These are phyloP conservation scores for Tinea trinotella DNA, from an alignment of 2,888 invertebrate species.

Conservation along the genomic window DNA sequence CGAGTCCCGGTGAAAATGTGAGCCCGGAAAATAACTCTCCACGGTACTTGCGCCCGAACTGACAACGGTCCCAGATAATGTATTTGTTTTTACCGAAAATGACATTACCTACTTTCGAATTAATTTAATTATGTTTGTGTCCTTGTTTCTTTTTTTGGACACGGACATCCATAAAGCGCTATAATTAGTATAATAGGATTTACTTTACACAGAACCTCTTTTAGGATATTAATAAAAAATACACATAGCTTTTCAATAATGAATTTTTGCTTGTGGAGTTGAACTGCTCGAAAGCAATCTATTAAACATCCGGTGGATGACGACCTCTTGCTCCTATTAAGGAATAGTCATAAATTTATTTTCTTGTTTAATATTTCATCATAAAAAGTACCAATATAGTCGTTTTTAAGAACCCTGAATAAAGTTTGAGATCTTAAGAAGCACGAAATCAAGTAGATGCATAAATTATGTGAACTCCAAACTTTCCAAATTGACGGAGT, in stretches of 20 bases:
- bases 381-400: neutral
- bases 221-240: neutral
- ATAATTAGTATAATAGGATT: neutral
- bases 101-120: constrained; percentile 13
- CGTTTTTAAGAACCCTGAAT: no score
- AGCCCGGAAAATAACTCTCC: constrained; percentile 53
- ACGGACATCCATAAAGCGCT: neutral
- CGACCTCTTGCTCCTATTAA: neutral
- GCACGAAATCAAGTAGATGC: constrained; percentile 6
- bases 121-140: constrained; percentile 13
- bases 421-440: constrained; percentile 1
- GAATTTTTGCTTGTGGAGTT: neutral
- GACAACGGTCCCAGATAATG: constrained; percentile 50
- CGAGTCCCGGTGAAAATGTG: constrained; percentile 53
- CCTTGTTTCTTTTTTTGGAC: neutral
- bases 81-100: constrained; percentile 55
- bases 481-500: constrained; percentile 1
- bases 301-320: neutral
- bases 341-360: neutral
- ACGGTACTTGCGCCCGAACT: constrained; percentile 48
- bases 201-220: neutral
- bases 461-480: constrained; percentile 6
- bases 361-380: neutral
- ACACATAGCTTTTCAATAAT: neutral
- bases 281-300: neutral